Evolutionary conservation across 2,888 invertebrate genomes (phyloP).

Genomic region (Cephus runcator): DNA sequence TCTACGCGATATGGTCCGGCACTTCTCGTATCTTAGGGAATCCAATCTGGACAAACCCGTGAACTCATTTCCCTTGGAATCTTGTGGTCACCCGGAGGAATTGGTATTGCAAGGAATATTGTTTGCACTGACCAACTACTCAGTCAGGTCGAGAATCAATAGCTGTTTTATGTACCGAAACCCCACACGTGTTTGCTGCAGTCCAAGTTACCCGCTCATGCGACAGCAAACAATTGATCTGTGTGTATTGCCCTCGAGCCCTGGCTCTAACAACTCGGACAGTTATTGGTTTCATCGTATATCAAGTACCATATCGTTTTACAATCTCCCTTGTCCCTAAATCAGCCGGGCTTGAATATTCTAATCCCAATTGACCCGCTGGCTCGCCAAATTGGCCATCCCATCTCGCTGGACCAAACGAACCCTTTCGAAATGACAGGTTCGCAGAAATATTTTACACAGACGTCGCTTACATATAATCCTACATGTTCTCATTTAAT

Average conservation of each 20-base stretch:
- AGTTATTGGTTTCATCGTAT: constrained; percentile 15
- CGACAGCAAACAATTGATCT: constrained; percentile 17
- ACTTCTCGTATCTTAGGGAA: not conserved
- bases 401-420: not conserved
- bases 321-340: constrained; percentile 12
- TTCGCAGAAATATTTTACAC: not conserved
- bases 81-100: constrained; percentile 11
- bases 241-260: constrained; percentile 12
- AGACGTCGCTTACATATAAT: not conserved
- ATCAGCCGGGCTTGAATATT: not conserved
- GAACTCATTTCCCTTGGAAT: not conserved
- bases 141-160: constrained; percentile 11
- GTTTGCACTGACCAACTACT: constrained; percentile 14
- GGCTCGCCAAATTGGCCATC: not conserved
- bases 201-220: constrained; percentile 10
- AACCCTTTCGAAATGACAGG: not conserved
- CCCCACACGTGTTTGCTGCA: constrained; percentile 3
- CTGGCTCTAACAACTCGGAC: constrained; percentile 6
- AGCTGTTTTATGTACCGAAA: constrained; percentile 11
- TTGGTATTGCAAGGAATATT: constrained; percentile 21
- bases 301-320: constrained; percentile 11
- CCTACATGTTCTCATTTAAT: not conserved
- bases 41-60: not conserved
- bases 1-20: not conserved
- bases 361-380: not conserved